Evolutionary conservation across 2,113 vertebrate species (phyloP), one percentile per base, ranked within the genome.

Genomic region (Zapornia atra): DNA sequence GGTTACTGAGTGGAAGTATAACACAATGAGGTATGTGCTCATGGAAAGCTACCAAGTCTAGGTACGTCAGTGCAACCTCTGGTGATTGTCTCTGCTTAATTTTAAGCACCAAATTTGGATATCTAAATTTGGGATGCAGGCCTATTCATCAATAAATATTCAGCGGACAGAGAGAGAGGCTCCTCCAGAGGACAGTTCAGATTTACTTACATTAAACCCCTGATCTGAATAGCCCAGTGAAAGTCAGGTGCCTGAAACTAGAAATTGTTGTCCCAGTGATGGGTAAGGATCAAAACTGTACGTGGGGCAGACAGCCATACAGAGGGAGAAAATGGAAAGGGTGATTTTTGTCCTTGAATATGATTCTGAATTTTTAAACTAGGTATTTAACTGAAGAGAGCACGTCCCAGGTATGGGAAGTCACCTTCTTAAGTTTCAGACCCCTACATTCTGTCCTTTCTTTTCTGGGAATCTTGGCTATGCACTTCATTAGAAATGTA

Each of bases 401-500:
- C 10, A 6, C 3, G 25, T 44, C 31, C 22, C 3, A 0, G 12
- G 10, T 40, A 2, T 2, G 3, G 46, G 28, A 51, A 29, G 14
- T 78, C 57, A 42, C 17, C 1, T 2, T 31, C 16, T 28, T 29
- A 20, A 29, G 21, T 81, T 65, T 69, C 25, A 38, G 56, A 33
- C 11, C 15, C 0, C 0, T 40, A 31, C 36, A 36, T 73, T 46
- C 36, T 18, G 21, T 29, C 26, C 16, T 65, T 72, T 72, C 14
- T 21, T 80, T 75, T 51, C 50, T 11, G 34, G 46, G 16, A 71
- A 59, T 51, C 50, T 24, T 73, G 68, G 40, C 54, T 56, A 5
- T 61, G 44, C 21, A 3, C 44, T 4, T 14, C 50, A 34, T 87
- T 63, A 46, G 6, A 17, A 38, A 57, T 2, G 2, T 66, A 26